phyloP scores from a whole-genome alignment of 2,113 vertebrate species.

The Stictonetta naevosa region DNA sequence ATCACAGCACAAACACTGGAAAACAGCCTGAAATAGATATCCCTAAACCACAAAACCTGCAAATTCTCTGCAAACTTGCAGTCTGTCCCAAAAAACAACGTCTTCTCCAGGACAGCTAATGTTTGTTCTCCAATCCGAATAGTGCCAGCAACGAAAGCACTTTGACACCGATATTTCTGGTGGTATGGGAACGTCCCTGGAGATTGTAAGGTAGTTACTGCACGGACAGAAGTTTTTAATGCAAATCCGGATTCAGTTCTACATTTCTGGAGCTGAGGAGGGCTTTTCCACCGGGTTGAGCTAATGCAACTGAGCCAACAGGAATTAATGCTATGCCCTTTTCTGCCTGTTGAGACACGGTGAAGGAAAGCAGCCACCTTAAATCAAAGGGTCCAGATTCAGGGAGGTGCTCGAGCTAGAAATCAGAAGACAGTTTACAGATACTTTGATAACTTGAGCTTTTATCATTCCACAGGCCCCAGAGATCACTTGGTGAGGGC shows the following conservation, averaged over 20 bases:
- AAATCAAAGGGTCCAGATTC: constrained; percentile 56
- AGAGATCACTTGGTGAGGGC: constrained; percentile 43
- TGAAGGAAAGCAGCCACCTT: constrained; percentile 53
- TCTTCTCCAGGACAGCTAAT: neutral
- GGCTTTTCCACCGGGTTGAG: neutral
- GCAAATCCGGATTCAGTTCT: neutral
- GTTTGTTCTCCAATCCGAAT: neutral
- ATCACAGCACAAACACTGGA: neutral
- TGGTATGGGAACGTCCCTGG: neutral
- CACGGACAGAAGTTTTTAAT: neutral
- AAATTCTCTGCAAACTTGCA: neutral
- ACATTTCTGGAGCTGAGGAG: neutral
- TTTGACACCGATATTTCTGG: neutral
- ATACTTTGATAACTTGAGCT: constrained; percentile 49
- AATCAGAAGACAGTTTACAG: constrained; percentile 39
- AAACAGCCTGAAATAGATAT: neutral
- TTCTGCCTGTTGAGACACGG: constrained; percentile 59
- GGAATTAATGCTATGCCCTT: constrained; percentile 48
- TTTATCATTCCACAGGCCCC: constrained; percentile 52
- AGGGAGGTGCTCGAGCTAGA: constrained; percentile 47
- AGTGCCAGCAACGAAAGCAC: neutral
- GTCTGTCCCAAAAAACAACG: neutral
- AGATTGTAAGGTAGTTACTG: neutral
- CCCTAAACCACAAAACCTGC: neutral
- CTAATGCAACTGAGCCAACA: neutral